phyloP scores from a whole-genome alignment of 2,888 invertebrate genomes.

The Elgonia sp. region DNA sequence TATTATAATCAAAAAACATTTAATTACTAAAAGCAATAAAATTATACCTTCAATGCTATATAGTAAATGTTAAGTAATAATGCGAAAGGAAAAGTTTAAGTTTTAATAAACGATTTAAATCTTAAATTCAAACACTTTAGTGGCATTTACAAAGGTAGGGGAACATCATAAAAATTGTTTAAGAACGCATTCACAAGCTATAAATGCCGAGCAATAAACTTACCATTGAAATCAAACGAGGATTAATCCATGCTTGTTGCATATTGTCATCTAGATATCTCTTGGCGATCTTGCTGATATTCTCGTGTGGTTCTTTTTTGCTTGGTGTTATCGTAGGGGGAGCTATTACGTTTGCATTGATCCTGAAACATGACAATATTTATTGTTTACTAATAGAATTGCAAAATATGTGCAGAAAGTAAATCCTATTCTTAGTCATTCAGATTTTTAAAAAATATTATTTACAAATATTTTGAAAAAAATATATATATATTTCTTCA shows the following conservation, averaged over 20 bases:
- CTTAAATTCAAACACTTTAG: constrained; percentile 11
- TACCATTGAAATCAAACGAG: constrained; percentile 88
- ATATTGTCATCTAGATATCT: constrained; percentile 88
- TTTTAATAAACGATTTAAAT: constrained; percentile 11
- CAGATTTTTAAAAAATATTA: no score
- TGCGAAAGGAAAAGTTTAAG: neutral
- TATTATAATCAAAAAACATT: neutral
- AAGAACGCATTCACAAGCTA: constrained; percentile 34
- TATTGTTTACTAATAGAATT: constrained; percentile 38
- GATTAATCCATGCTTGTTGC: constrained; percentile 89
- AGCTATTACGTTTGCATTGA: constrained; percentile 83
- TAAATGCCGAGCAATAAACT: constrained; percentile 79
- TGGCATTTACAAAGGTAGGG: neutral
- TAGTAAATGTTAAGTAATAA: no score
- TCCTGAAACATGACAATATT: constrained; percentile 81
- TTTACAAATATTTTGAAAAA: no score
- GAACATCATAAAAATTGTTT: constrained; percentile 38
- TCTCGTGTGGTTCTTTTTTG: constrained; percentile 85
- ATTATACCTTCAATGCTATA: no score
- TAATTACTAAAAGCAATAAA: neutral
- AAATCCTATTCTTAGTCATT: no score
- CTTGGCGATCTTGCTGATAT: constrained; percentile 87
- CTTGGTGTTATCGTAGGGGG: constrained; percentile 83
- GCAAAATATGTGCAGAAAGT: neutral
- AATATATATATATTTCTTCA: no score